These are phyloP conservation scores for Thaumetopoea pityocampa DNA, from an alignment of 1,140 invertebrate species.

Conservation along the genomic window DNA sequence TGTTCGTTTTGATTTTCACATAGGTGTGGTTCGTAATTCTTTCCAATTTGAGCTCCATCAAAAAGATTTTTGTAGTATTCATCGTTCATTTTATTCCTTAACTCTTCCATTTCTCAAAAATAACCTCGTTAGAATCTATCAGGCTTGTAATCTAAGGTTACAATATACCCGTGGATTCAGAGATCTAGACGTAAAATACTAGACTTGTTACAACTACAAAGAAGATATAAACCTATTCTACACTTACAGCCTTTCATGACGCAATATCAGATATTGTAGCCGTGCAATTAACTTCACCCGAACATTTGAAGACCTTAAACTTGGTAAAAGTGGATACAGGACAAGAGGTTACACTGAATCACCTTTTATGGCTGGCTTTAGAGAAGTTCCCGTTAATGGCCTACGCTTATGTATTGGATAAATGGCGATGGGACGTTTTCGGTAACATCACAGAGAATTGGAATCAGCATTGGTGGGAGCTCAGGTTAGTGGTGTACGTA, in stretches of 20 bases:
- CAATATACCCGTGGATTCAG: no score
- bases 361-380: constrained; percentile 78
- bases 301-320: constrained; percentile 75
- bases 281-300: constrained; percentile 77
- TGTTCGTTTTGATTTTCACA: no score
- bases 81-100: no score
- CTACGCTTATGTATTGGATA: constrained; percentile 76
- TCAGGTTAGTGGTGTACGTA: constrained; percentile 58
- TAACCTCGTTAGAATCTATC: no score
- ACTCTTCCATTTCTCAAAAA: no score
- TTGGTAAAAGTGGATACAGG: constrained; percentile 48
- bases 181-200: no score
- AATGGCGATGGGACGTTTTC: constrained; percentile 79
- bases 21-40: no score
- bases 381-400: constrained; percentile 80
- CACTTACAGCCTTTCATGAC: constrained; percentile 81
- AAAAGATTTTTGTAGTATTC: no score
- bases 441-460: constrained; percentile 69
- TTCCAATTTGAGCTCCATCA: no score
- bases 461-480: constrained; percentile 80
- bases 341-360: constrained; percentile 76
- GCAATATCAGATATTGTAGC: constrained; percentile 82
- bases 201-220: no score
- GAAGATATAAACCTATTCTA: no score
- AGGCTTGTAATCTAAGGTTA: no score